Evolutionary conservation across 2,888 invertebrate genomes (phyloP).

Genomic region (Erebia epiphron): DNA sequence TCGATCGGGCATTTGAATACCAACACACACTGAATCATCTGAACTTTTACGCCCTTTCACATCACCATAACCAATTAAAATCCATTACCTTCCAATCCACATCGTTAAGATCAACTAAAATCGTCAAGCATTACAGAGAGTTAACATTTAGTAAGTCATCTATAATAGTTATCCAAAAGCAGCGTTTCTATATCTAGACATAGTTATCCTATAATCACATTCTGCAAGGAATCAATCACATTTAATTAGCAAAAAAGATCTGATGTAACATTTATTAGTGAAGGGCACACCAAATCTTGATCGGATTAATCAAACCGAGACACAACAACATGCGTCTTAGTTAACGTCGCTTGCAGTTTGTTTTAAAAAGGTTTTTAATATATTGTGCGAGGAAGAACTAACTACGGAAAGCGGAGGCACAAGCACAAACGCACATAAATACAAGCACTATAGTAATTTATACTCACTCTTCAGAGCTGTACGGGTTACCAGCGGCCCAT

Average conservation of each 20-base stretch:
- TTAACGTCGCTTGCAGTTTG: slow-evolving; percentile 76
- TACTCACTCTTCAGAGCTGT: slow-evolving; percentile 88
- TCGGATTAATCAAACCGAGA: slow-evolving; percentile 38
- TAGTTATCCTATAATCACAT: slow-evolving; percentile 56
- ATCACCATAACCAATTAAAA: slow-evolving; percentile 80
- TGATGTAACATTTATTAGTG: slow-evolving; percentile 38
- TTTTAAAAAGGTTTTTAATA: slow-evolving; percentile 53
- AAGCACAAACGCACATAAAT: slow-evolving; percentile 80
- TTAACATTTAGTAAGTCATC: slow-evolving; percentile 75
- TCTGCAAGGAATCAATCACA: slow-evolving; percentile 79
- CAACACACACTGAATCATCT: slow-evolving; percentile 84
- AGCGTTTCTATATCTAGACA: slow-evolving; percentile 69
- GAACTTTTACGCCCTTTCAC: slow-evolving; percentile 77
- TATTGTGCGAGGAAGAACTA: slow-evolving; percentile 71
- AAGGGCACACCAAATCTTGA: slow-evolving; percentile 67
- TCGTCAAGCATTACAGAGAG: slow-evolving; percentile 79
- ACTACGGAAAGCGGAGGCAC: slow-evolving; percentile 78
- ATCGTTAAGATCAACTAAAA: slow-evolving; percentile 79
- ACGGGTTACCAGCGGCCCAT: slow-evolving; percentile 87
- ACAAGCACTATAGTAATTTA: slow-evolving; percentile 84
- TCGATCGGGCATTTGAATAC: slow-evolving; percentile 88
- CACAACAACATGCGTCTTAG: slow-evolving; percentile 64
- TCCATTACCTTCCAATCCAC: slow-evolving; percentile 82
- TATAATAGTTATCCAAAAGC: slow-evolving; percentile 65
- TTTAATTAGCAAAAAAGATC: slow-evolving; percentile 37